Percentiles rank a stretch among this genome's conserved stretches.
These are phyloP conservation scores for Canis aureus DNA, from an alignment of 2,113 vertebrate species.

Conservation along the genomic window DNA sequence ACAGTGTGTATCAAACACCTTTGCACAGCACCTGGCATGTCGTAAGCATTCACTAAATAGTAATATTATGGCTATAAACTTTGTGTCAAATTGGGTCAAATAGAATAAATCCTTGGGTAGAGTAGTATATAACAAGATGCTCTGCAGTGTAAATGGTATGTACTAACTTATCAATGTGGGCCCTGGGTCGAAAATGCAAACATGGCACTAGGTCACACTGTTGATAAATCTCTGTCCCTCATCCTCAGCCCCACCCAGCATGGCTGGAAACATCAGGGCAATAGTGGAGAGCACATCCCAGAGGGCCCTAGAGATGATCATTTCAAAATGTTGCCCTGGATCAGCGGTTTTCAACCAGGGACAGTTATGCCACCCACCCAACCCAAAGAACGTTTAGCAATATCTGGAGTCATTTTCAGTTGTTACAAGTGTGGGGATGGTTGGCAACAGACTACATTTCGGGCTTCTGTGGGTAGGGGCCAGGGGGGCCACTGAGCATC, in stretches of 20 bases:
- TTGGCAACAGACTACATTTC: accelerated
- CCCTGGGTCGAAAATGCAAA: background rate
- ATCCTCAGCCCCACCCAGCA: background rate
- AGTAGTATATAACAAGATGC: no score
- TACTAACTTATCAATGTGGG: background rate
- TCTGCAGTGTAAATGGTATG: background rate
- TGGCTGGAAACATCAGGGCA: background rate
- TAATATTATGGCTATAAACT: background rate
- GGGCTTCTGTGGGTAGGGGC: background rate
- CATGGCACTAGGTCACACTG: accelerated
- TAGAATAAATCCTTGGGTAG: background rate
- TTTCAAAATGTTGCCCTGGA: background rate
- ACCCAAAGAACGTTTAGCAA: no score
- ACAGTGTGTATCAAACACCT: background rate
- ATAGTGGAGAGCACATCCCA: background rate
- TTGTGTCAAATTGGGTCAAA: background rate
- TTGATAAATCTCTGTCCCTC: background rate
- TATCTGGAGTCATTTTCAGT: background rate
- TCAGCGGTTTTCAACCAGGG: background rate
- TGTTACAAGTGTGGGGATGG: background rate
- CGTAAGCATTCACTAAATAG: background rate
- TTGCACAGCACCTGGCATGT: background rate
- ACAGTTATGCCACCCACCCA: background rate
- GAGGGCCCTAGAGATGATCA: background rate
- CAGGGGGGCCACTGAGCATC: accelerated